A percentile compares a stretch with the other conserved stretches of the same genome.
These are phyloP conservation scores for Ctenopoma kingsleyae DNA, from an alignment of 2,797 vertebrate species.

Conservation along the genomic window DNA sequence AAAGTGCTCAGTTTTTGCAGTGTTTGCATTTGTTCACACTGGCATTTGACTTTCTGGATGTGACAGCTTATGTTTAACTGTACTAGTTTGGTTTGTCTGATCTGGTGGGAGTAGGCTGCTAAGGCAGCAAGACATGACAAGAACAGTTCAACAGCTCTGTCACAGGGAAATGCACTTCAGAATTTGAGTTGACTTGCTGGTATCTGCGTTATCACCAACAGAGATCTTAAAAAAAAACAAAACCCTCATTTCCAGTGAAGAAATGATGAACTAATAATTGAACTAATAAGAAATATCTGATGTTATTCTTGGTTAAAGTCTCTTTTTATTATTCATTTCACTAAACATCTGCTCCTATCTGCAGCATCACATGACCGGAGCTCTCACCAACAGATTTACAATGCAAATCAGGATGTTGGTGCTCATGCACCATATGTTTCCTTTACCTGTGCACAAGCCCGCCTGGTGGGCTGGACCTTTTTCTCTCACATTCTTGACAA, in stretches of 20 bases:
- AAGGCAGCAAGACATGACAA: constrained; percentile 40
- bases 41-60: constrained; percentile 33
- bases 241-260: not conserved
- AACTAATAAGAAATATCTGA: not conserved
- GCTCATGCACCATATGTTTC: constrained; percentile 6
- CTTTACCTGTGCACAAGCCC: constrained; percentile 92
- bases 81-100: constrained; percentile 34
- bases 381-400: constrained; percentile 56
- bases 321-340: not conserved
- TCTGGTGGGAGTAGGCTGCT: constrained; percentile 32
- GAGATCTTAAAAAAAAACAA: not conserved
- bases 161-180: constrained; percentile 16
- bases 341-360: constrained; percentile 3
- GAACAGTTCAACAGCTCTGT: constrained; percentile 29
- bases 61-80: constrained; percentile 26
- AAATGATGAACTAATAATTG: not conserved
- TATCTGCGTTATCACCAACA: constrained; percentile 12
- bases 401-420: constrained; percentile 57
- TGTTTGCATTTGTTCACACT: constrained; percentile 27
- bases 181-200: constrained; percentile 24
- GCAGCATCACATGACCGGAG: constrained; percentile 24
- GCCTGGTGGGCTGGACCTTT: constrained; percentile 93
- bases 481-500: constrained; percentile 96
- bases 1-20: not conserved
- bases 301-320: not conserved